phyloP scores from a whole-genome alignment of 2,113 vertebrate genomes.

The Lophotis ruficrista region DNA sequence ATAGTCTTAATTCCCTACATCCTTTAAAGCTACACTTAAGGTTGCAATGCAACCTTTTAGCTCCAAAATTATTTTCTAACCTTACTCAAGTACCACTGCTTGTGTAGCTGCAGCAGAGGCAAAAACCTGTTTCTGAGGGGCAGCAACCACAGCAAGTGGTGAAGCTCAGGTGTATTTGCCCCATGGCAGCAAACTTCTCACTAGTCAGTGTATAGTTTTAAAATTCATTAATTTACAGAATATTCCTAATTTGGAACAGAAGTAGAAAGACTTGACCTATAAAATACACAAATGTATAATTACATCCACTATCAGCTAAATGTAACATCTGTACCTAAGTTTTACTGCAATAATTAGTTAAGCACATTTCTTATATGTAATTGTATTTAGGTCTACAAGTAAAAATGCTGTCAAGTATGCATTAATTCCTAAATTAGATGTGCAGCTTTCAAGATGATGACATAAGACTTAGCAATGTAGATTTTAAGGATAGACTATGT shows the following conservation, averaged over 20 bases:
- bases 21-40: background rate
- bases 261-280: background rate
- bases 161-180: background rate
- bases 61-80: background rate
- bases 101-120: background rate
- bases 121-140: background rate
- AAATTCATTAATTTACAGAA: background rate
- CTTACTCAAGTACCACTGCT: background rate
- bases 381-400: background rate
- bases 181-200: background rate
- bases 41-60: background rate
- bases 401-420: background rate
- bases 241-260: background rate
- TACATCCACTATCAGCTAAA: background rate
- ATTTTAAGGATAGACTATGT: background rate
- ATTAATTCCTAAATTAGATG: background rate
- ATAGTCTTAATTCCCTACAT: background rate
- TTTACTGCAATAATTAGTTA: background rate
- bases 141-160: background rate
- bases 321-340: background rate
- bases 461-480: background rate
- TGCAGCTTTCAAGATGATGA: background rate
- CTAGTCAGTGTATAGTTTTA: background rate
- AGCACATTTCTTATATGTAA: background rate
- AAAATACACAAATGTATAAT: constrained; percentile 33